A percentile compares a stretch with the other conserved stretches of the same genome.
Evolutionary conservation across 2,113 vertebrate species (phyloP).

Genomic region (Donacobius atricapilla): DNA sequence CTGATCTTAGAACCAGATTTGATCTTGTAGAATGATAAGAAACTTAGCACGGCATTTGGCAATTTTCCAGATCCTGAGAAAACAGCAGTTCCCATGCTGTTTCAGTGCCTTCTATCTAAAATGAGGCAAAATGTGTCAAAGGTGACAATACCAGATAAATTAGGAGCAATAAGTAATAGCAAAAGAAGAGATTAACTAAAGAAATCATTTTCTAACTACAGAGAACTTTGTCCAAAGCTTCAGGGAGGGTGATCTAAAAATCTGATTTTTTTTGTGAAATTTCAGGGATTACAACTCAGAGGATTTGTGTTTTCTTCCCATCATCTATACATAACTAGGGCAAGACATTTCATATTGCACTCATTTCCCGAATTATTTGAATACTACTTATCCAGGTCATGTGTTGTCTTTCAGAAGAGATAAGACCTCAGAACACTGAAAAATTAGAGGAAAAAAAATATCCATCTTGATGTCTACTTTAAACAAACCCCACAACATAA

Average conservation of each 20-base stretch:
- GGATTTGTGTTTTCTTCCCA: not conserved
- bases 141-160: not conserved
- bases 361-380: not conserved
- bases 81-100: not conserved
- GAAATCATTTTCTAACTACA: not conserved
- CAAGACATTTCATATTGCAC: not conserved
- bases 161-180: not conserved
- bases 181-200: not conserved
- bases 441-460: not conserved
- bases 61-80: not conserved
- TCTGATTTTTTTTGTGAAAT: not conserved
- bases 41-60: not conserved
- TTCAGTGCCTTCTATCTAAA: not conserved
- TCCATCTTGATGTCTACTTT: not conserved
- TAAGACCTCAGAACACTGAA: not conserved
- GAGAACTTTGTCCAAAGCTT: not conserved
- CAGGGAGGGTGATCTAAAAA: not conserved
- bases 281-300: not conserved
- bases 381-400: not conserved
- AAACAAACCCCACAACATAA: not conserved
- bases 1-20: not conserved
- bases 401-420: not conserved
- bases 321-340: not conserved
- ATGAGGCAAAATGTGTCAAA: not conserved
- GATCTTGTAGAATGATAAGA: not conserved